Base-by-base conservation (phyloP, 2,797 vertebrate species). In the Enteromius anoplus region DNA sequence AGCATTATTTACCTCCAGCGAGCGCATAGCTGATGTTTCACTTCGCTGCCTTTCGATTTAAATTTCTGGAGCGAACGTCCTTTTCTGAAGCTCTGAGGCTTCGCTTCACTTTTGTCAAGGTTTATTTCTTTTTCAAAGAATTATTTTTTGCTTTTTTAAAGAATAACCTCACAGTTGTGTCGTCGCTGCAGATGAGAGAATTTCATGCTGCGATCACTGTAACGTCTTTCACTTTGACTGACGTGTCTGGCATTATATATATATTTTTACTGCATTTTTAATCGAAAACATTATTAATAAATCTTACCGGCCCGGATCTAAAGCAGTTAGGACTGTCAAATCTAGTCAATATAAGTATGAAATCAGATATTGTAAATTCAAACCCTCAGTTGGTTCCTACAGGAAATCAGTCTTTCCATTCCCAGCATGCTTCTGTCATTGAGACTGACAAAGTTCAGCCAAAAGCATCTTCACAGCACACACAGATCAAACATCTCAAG, bases 331-430 rank as follows among this genome's bases (percentile, higher is more conserved):
- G 45, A 32, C 45, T 11, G 2, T 26, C 15, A 19, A 32, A 19
- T 51, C 69, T 47, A 71, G 7, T 49, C 26, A 19, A 64, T 60
- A 17, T 32, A 11, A 47, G 64, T 40, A 66, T 17, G 21, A 60
- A 82, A 64, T 47, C 19, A 32, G 45, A 69, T 37, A 55, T 55
- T 6, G 9, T 69, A 37, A 37, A 32, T 17, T 23, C 62, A 65
- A 49, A 68, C 9, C 49, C 81, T 76, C 32, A 8, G 40, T 34
- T 37, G 23, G 81, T 45, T 9, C 11, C 6, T 37, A 70, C 81
- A 83, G 75, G 75, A 83, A 78, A 78, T 60, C 55, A 47, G 15
- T 45, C 37, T 51, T 60, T 76, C 21, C 29, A 69, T 60, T 78
- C 64, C 73, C 73, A 77, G 72, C 65, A 73, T 72, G 42, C 68